Percentiles rank a stretch among this genome's conserved stretches.
These are phyloP conservation scores for Meloe dianella DNA, from an alignment of 2,888 invertebrate species.

Conservation along the genomic window DNA sequence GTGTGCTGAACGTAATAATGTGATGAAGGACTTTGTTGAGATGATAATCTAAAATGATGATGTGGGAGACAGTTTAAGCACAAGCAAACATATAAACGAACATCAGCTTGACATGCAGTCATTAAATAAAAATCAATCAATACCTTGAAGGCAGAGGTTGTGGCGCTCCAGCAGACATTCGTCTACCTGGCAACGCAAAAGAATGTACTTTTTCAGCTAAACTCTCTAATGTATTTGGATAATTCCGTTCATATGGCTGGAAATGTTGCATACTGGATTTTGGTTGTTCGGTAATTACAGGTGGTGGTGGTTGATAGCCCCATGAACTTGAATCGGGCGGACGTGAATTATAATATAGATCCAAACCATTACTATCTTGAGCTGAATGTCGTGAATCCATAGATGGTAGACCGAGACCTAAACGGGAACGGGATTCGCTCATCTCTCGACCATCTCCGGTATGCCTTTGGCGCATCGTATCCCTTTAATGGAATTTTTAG, in stretches of 20 bases:
- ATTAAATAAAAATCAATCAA: neutral
- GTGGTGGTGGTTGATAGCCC: constrained; percentile 84
- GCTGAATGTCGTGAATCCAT: constrained; percentile 63
- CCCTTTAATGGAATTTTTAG: constrained; percentile 44
- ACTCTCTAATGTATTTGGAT: constrained; percentile 88
- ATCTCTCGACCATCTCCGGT: constrained; percentile 82
- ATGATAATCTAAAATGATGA: constrained; percentile 53
- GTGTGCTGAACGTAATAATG: constrained; percentile 63
- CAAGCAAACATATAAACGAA: constrained; percentile 10
- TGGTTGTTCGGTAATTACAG: constrained; percentile 90
- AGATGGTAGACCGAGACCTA: constrained; percentile 73
- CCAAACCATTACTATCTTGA: constrained; percentile 68
- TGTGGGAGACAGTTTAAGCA: constrained; percentile 17
- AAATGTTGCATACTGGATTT: constrained; percentile 81
- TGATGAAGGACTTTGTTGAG: constrained; percentile 61
- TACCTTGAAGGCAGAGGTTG: constrained; percentile 60
- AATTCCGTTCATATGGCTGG: constrained; percentile 85
- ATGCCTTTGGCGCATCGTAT: constrained; percentile 62
- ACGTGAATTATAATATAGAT: constrained; percentile 77
- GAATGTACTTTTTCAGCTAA: constrained; percentile 92
- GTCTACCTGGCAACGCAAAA: constrained; percentile 67
- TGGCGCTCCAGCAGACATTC: constrained; percentile 75
- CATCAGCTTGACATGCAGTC: neutral
- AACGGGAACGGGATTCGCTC: constrained; percentile 74
- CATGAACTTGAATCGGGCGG: constrained; percentile 67